phyloP scores from a whole-genome alignment of 2,113 vertebrate genomes.

The Fregetta grallaria region DNA sequence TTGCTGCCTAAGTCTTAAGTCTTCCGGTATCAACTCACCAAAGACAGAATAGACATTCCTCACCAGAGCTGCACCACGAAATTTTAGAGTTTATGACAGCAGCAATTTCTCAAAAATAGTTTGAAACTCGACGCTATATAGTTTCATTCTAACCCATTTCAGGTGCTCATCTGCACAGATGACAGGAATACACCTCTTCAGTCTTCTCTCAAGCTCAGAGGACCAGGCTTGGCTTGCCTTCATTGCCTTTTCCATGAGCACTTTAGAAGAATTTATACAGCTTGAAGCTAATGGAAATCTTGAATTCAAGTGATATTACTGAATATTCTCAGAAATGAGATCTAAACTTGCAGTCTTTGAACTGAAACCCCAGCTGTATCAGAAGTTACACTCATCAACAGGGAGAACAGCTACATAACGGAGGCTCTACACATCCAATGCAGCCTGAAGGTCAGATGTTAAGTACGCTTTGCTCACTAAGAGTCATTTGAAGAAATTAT shows the following conservation, averaged over 20 bases:
- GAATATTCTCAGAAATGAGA: neutral
- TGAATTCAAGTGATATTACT: neutral
- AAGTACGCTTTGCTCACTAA: neutral
- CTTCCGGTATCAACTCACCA: neutral
- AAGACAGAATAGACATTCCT: neutral
- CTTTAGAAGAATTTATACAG: neutral
- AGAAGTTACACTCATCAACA: neutral
- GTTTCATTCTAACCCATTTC: neutral
- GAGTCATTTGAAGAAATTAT: neutral
- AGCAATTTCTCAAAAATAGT: neutral
- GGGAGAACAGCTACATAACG: neutral
- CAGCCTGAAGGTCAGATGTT: neutral
- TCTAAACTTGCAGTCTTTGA: neutral
- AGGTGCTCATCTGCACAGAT: neutral
- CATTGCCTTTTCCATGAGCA: neutral
- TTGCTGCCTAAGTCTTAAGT: neutral
- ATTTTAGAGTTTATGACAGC: neutral
- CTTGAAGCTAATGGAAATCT: neutral
- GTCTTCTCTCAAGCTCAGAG: neutral
- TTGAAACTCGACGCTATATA: accelerated
- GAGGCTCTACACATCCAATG: accelerated
- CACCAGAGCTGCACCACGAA: neutral
- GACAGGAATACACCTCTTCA: neutral
- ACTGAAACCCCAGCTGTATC: neutral
- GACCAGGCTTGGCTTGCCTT: neutral